Evolutionary conservation across 2,888 invertebrate genomes (phyloP), one percentile per base, ranked within the genome.

Genomic region (Chaetogeoica ovagalla): DNA sequence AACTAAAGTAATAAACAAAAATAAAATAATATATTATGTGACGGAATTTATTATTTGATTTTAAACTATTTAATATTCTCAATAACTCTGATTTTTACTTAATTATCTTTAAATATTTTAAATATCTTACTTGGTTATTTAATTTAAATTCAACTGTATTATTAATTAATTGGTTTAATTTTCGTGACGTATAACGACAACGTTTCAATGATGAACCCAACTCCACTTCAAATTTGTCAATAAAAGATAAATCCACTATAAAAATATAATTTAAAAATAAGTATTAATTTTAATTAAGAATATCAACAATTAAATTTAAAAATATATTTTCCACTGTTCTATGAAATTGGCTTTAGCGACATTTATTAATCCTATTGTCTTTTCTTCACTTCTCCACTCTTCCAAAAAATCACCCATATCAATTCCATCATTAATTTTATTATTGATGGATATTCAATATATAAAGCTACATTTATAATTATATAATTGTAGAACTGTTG

Each of bases 41-140:
- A 43, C 6, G 43, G 43, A 43, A 43, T 43, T 4, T 9, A 43
- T 43, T n/a, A 43, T 43, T 43, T 43, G 2, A 9, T 43, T 43
- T 43, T 43, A 43, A 59, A 59, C 21, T 59, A 59, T 21, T 59
- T 21, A 59, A 8, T 7, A n/a, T 59, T 59, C 21, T 21, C 21
- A 21, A 59, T 21, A 59, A 59, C 21, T 17, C 4, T 23, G 48
- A 8, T 23, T 23, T 68, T 17, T n/a, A 13, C 11, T 13, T 3
- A n/a, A 1, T 52, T 30, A 69, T 2, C 19, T n/a, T 69, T 7
- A 2, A 13, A 63, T 63, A 43, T 39, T 1, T 48, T 5, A 48
- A 65, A 37, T 70, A 71, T 19, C 55, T 71, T 79, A 79, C 79
- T 65, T 79, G 71, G 71, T 71, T 63, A 39, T 63, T 79, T 65